Conservation (phyloP, 2,797 vertebrate genomes). For the Rallus crepitans region DNA sequence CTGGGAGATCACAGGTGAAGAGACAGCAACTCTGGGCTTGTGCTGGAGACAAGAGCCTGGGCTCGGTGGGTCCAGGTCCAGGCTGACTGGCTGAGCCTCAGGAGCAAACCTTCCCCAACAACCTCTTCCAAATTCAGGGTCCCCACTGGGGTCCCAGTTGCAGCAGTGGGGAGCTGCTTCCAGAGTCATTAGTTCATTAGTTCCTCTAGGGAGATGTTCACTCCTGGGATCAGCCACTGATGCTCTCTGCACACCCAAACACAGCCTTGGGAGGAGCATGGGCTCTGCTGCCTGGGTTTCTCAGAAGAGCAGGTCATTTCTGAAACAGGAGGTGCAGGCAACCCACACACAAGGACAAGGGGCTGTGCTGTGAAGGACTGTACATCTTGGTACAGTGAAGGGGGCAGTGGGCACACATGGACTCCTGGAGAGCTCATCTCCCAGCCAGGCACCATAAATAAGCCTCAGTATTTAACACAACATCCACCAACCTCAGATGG, state of each 20-base stretch:
- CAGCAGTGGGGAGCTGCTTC: background rate
- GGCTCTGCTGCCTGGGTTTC: background rate
- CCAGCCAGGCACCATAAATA: background rate
- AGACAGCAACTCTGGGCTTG: background rate
- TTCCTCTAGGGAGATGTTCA: background rate
- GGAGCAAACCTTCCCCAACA: background rate
- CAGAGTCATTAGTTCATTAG: too few species aligned
- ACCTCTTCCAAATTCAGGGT: background rate
- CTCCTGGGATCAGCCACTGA: fast-evolving
- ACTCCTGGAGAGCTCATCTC: background rate
- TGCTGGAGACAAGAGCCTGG: background rate
- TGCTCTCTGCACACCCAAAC: background rate
- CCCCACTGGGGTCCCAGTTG: background rate
- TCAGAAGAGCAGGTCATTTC: background rate
- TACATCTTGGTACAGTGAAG: fast-evolving
- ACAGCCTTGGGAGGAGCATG: fast-evolving
- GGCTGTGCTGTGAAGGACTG: background rate
- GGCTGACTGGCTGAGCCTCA: background rate
- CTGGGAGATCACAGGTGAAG: background rate
- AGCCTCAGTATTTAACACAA: background rate
- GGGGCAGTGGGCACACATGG: fast-evolving
- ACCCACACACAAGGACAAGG: background rate
- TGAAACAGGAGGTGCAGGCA: background rate
- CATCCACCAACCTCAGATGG: background rate
- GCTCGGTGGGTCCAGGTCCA: background rate